These are phyloP conservation scores for Odontocolon sp. DNA, from an alignment of 2,888 invertebrate genomes.

Conservation along the genomic window DNA sequence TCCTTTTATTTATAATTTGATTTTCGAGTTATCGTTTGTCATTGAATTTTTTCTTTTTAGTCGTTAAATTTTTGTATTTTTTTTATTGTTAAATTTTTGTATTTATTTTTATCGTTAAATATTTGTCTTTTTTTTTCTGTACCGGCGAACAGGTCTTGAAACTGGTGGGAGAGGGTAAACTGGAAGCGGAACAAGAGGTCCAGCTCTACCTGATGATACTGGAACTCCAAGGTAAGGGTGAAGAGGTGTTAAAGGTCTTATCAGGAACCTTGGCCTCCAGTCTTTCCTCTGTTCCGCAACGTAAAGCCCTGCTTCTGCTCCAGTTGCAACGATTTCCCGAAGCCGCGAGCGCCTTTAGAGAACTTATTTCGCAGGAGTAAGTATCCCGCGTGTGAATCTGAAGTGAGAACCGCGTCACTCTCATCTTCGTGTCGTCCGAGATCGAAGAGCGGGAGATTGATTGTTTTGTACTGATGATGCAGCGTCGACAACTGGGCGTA, in stretches of 20 bases:
- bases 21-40: neutral
- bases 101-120: neutral
- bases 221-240: conserved; percentile 90
- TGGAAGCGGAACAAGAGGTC: conserved; percentile 97
- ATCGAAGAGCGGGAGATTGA: neutral
- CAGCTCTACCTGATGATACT: conserved; percentile 94
- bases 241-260: conserved; percentile 91
- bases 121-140: neutral
- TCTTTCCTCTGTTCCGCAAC: conserved; percentile 82
- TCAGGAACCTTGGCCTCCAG: conserved; percentile 85
- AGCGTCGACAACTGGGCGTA: conserved; percentile 81
- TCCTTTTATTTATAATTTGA: neutral
- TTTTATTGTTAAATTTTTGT: no score
- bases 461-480: conserved; percentile 29
- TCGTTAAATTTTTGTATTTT: neutral
- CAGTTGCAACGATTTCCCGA: conserved; percentile 89
- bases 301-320: conserved; percentile 88
- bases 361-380: conserved; percentile 88
- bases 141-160: conserved; percentile 82
- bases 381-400: no score
- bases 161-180: conserved; percentile 91
- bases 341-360: conserved; percentile 88
- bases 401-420: neutral
- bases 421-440: neutral
- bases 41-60: neutral